Evolutionary conservation across 2,113 vertebrate species (phyloP).

Genomic region (Clupea harengus): DNA sequence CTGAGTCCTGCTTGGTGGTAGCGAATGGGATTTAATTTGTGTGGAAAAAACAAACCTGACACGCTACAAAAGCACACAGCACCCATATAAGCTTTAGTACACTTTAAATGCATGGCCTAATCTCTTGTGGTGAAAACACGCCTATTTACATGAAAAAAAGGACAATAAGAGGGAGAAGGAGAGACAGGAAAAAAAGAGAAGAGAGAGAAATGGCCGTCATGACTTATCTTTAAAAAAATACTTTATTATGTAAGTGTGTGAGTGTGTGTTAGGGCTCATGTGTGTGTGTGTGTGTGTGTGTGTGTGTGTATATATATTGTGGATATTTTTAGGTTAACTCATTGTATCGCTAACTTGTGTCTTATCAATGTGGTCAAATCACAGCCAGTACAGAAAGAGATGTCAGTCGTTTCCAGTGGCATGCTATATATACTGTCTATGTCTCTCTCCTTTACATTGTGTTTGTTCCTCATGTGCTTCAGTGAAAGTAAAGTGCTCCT

Average conservation of each 20-base stretch:
- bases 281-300: constrained; percentile 47
- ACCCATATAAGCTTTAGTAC: not conserved
- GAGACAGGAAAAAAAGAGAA: not conserved
- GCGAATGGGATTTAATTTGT: not conserved
- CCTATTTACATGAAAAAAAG: not conserved
- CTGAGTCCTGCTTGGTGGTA: not conserved
- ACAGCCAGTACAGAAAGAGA: not conserved
- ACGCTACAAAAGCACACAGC: not conserved
- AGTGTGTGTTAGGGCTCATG: not conserved
- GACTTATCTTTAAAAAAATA: not conserved
- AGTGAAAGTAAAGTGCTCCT: constrained; percentile 41
- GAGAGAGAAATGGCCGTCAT: not conserved
- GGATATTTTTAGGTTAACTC: not conserved
- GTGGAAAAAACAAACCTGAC: not conserved
- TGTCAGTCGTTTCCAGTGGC: not conserved
- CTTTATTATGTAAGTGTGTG: not conserved
- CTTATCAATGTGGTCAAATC: not conserved
- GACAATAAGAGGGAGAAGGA: not conserved
- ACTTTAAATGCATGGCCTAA: not conserved
- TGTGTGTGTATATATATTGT: constrained; percentile 49
- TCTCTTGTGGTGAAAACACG: not conserved
- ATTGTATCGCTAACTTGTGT: not conserved
- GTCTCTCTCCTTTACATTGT: not conserved
- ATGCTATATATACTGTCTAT: not conserved
- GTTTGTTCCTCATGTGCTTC: not conserved